Base-by-base conservation (phyloP, 2,888 invertebrate species). In the Zaprionus lineosus region DNA sequence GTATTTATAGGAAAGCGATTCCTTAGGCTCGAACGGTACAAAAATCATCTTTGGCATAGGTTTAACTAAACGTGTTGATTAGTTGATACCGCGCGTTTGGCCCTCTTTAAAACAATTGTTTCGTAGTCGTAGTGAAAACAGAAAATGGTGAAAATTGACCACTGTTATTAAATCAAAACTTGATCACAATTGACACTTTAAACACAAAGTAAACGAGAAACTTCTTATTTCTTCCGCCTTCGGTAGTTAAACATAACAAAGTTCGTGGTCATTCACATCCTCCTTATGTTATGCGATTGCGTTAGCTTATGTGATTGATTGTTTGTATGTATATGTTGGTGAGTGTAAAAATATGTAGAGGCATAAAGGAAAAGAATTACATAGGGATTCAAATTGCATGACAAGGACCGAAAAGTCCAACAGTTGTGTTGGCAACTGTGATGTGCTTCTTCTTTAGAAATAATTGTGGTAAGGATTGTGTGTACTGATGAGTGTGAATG, bases 391-490 rank as follows among this genome's bases (percentile, higher is more conserved):
- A 37, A 26, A 41, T n/a, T 46, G 77, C 74, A 70, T 65, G 89
- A 89, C 90, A 90, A 89, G 90, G 90, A 90, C 90, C 89, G 88
- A 88, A 88, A 86, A 89, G 87, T 90, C 89, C 90, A 90, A 90
- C 89, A 89, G 88, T 85, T 83, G 58, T 31, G 50, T 43, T 43
- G 31, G 15, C 60, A 84, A 78, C 87, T 88, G 86, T 88, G 88
- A 88, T 87, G 81, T 87, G 81, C 73, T 56, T 33, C 52, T 33
- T 18, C 6, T 46, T 39, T 24, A 12, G 19, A 12, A 8, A 9
- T 36, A 6, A 14, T 18, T 6, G 47, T 21, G 18, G 12, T 16
- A 11, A 14, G 15, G 11, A 4, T 11, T 5, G 7, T 6, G 3
- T 21, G n/a, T n/a, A n/a, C n/a, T n/a, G n/a, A n/a, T n/a, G n/a